These are phyloP conservation scores for Chorisops tibialis DNA, from an alignment of 2,888 invertebrate genomes.

Conservation along the genomic window DNA sequence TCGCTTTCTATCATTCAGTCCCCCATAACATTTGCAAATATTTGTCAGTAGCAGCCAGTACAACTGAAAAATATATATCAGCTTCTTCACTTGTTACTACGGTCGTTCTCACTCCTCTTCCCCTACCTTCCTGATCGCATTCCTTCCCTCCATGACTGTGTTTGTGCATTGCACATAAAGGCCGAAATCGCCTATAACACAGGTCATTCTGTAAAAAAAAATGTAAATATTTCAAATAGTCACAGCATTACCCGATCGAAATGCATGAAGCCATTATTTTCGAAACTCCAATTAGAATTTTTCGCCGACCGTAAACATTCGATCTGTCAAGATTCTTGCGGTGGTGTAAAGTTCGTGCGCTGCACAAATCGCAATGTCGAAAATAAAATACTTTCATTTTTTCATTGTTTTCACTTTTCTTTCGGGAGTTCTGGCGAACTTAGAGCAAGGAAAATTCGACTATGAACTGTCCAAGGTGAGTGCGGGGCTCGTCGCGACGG, in stretches of 20 bases:
- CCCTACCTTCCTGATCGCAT: no score
- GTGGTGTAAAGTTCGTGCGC: background rate
- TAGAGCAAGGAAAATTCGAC: conserved; percentile 67
- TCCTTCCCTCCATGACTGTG: no score
- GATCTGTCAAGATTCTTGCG: background rate
- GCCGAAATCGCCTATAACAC: no score
- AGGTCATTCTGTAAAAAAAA: no score
- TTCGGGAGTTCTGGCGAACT: conserved; percentile 28
- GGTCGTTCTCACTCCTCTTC: no score
- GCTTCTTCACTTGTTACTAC: no score
- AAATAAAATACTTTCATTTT: background rate
- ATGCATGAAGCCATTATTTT: background rate
- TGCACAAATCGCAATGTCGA: background rate
- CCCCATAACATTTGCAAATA: no score
- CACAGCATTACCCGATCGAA: background rate
- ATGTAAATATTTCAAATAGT: no score
- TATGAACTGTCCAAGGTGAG: conserved; percentile 58
- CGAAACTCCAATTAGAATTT: background rate
- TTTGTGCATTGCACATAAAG: no score
- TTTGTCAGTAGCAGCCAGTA: no score
- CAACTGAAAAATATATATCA: no score
- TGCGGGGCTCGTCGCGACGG: background rate
- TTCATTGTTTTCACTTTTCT: background rate
- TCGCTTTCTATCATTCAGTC: no score
- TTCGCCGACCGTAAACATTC: background rate